These are phyloP conservation scores for Trinorchestia longiramus DNA, from an alignment of 1,140 invertebrate genomes.

Conservation along the genomic window DNA sequence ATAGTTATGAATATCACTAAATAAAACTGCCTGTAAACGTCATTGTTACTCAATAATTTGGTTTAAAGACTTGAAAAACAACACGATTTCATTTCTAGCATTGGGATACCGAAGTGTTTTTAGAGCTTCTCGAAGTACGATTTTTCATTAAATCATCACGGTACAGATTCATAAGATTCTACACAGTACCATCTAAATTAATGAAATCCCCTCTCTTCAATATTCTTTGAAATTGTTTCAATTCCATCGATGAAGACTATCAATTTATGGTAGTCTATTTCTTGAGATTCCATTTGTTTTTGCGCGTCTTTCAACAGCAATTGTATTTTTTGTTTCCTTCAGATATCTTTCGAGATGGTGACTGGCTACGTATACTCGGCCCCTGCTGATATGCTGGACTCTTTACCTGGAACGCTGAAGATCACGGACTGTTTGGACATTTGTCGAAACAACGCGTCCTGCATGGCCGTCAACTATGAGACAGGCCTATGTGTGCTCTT, in stretches of 20 bases:
- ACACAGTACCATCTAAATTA: too few relatives aligned
- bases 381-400: conserved; percentile 71
- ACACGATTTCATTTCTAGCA: too few relatives aligned
- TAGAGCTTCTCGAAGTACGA: too few relatives aligned
- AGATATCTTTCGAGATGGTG: conserved; percentile 71
- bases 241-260: background rate
- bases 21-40: background rate
- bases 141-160: too few relatives aligned
- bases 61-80: too few relatives aligned
- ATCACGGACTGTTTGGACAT: conserved; percentile 72
- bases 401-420: conserved; percentile 71
- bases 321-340: background rate
- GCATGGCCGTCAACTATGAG: conserved; percentile 73
- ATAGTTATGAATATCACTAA: too few relatives aligned
- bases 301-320: background rate
- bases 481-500: conserved; percentile 74
- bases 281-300: background rate
- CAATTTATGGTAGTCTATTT: background rate
- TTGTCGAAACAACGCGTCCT: conserved; percentile 71
- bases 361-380: conserved; percentile 73
- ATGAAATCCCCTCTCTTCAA: too few relatives aligned
- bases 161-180: too few relatives aligned
- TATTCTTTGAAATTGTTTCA: too few relatives aligned
- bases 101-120: too few relatives aligned
- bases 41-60: background rate